These are phyloP conservation scores for Cheilinus undulatus DNA, from an alignment of 2,113 vertebrate species.

Conservation along the genomic window DNA sequence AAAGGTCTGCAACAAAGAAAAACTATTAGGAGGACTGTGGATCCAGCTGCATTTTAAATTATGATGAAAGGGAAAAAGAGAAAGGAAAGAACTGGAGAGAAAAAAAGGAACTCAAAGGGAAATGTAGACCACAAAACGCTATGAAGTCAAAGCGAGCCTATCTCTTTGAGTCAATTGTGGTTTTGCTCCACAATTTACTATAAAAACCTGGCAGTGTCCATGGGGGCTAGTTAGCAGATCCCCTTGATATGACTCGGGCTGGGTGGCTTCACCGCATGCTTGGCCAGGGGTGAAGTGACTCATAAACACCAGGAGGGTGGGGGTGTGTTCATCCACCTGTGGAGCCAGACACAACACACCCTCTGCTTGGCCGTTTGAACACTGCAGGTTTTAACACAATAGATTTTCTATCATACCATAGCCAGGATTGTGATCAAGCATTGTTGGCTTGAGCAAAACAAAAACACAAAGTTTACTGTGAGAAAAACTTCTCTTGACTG, in stretches of 20 bases:
- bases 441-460: neutral
- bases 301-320: constrained; percentile 60
- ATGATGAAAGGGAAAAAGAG: constrained; percentile 72
- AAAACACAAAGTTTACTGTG: constrained; percentile 2
- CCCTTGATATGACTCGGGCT: constrained; percentile 65
- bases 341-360: constrained; percentile 27
- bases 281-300: constrained; percentile 67
- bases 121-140: constrained; percentile 75
- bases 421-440: neutral
- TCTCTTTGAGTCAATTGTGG: constrained; percentile 78
- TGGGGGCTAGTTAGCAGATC: constrained; percentile 75
- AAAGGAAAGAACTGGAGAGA: constrained; percentile 56
- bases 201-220: constrained; percentile 73
- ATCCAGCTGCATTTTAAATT: constrained; percentile 81
- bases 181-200: constrained; percentile 76
- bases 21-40: constrained; percentile 57
- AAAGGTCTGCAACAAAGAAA: constrained; percentile 71
- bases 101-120: constrained; percentile 63
- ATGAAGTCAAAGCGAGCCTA: constrained; percentile 78
- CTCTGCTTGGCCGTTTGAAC: neutral
- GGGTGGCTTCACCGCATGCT: constrained; percentile 69
- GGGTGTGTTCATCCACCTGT: constrained; percentile 59
- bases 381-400: neutral
- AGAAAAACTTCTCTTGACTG: neutral
- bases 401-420: neutral